phyloP scores from a whole-genome alignment of 64 coral and sea anemone genomes.

The Montipora capricornis region DNA sequence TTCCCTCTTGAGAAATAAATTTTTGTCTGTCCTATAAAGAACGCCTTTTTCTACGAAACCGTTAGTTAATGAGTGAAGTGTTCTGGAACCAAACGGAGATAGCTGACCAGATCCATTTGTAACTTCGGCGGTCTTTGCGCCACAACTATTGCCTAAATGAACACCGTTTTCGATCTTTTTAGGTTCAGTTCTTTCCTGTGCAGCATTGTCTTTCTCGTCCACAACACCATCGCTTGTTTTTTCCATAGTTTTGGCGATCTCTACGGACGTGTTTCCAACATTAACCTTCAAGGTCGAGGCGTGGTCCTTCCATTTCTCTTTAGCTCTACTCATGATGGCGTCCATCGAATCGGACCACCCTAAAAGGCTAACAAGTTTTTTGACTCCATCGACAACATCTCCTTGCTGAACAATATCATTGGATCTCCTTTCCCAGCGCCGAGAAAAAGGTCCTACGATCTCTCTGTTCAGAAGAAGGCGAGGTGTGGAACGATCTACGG shows the following conservation, averaged over 20 bases:
- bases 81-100: background rate
- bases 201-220: background rate
- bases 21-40: constrained; percentile 19
- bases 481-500: constrained; percentile 66
- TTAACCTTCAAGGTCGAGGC: background rate
- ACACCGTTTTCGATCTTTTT: background rate
- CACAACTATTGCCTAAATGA: background rate
- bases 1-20: constrained; percentile 12
- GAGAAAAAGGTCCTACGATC: constrained; percentile 81
- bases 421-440: constrained; percentile 62
- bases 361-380: constrained; percentile 69
- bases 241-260: constrained; percentile 43
- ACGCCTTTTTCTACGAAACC: constrained; percentile 16
- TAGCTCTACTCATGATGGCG: constrained; percentile 42
- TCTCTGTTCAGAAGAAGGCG: constrained; percentile 85
- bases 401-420: constrained; percentile 82
- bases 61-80: constrained; percentile 11
- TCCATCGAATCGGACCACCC: constrained; percentile 79
- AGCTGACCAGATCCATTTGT: background rate
- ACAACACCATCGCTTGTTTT: background rate
- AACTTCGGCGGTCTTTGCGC: background rate
- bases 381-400: constrained; percentile 69
- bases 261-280: constrained; percentile 9
- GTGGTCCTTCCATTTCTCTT: constrained; percentile 68
- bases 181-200: background rate